Percentiles rank a stretch among this genome's conserved stretches.
These are phyloP conservation scores for Saxidomus purpurata DNA, from an alignment of 1,140 invertebrate genomes.

Conservation along the genomic window DNA sequence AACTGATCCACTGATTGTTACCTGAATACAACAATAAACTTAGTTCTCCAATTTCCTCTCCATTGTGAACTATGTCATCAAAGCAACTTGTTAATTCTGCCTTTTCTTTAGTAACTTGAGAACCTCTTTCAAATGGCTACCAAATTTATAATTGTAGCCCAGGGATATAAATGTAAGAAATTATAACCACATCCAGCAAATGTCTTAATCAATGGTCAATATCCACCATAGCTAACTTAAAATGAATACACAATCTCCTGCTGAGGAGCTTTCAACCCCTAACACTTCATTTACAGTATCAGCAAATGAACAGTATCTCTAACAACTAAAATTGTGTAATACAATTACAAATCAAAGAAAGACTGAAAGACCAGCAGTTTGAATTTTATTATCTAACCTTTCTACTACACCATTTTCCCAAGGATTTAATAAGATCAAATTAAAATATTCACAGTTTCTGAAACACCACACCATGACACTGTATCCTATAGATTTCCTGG, in stretches of 20 bases:
- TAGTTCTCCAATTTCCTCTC: conserved; percentile 12
- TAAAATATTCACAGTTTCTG: no score
- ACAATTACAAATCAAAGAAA: no score
- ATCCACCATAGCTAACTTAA: background rate
- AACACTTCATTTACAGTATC: no score
- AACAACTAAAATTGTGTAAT: no score
- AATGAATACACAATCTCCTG: background rate
- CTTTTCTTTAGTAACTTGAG: background rate
- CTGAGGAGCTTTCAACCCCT: no score
- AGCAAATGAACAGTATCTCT: no score
- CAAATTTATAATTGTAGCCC: background rate
- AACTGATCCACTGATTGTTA: background rate
- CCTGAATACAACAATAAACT: conserved; percentile 10
- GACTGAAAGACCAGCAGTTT: no score
- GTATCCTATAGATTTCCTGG: background rate
- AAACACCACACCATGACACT: no score
- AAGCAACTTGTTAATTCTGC: conserved; percentile 3
- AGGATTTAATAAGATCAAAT: no score
- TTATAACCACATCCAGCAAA: background rate
- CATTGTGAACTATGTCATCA: conserved; percentile 12
- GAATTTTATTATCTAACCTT: no score
- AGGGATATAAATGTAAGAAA: background rate
- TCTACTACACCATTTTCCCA: no score
- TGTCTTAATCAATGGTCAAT: background rate
- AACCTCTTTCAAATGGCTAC: background rate